Percentiles rank a stretch among this genome's conserved stretches.
These are phyloP conservation scores for Sebastes iracundus DNA, from an alignment of 2,797 vertebrate species.

Conservation along the genomic window DNA sequence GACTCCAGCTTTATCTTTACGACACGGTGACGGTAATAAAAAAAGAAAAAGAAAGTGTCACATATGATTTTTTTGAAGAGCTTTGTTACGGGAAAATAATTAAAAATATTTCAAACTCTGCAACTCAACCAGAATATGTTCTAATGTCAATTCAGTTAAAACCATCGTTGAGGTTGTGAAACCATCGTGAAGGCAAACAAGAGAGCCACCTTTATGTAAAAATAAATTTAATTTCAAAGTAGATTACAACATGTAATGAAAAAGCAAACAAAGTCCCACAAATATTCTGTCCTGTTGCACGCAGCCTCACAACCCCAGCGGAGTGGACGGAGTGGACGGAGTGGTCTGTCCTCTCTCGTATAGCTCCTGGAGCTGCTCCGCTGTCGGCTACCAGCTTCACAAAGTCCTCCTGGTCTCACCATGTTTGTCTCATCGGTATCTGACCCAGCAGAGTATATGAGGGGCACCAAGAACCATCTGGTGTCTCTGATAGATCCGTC, in stretches of 20 bases:
- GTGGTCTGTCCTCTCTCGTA: neutral
- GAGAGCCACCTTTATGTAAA: conserved; percentile 54
- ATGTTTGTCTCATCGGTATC: neutral
- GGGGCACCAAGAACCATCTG: neutral
- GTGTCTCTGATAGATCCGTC: neutral
- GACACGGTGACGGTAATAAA: too few species aligned
- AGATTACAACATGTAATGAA: conserved; percentile 57
- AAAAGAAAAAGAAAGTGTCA: neutral
- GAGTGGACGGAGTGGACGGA: neutral
- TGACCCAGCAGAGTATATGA: neutral
- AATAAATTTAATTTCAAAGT: conserved; percentile 73
- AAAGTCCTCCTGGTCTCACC: neutral
- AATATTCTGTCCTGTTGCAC: conserved; percentile 3
- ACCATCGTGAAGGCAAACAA: neutral
- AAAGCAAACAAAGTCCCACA: conserved; percentile 12
- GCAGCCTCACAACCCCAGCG: neutral
- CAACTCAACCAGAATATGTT: neutral
- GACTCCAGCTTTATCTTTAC: too few species aligned
- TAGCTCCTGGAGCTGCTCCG: conserved; percentile 1
- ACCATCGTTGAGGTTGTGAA: neutral
- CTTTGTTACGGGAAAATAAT: neutral
- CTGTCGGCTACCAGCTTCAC: neutral
- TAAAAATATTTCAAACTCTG: neutral
- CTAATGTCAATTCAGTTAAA: neutral
- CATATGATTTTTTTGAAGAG: neutral